phyloP scores from a whole-genome alignment of 2,113 vertebrate genomes.

The Ammodytes dubius region DNA sequence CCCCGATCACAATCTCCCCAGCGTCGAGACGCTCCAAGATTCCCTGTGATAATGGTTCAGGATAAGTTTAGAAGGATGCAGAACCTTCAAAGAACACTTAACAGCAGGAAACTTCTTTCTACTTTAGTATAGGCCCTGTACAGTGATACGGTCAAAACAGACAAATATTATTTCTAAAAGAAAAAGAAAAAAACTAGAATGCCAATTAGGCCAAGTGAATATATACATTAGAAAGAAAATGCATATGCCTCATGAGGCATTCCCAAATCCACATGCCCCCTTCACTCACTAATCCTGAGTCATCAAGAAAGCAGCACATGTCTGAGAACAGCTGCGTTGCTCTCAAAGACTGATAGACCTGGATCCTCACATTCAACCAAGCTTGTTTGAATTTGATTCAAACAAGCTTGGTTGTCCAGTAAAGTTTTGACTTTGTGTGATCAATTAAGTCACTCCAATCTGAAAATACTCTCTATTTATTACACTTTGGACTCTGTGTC shows the following conservation, averaged over 20 bases:
- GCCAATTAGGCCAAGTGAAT: background rate
- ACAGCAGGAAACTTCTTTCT: background rate
- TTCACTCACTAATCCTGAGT: background rate
- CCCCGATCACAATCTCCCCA: constrained; percentile 95
- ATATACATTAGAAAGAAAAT: background rate
- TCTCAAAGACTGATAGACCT: background rate
- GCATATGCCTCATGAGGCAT: background rate
- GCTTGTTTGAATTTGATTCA: background rate
- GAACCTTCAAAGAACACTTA: background rate
- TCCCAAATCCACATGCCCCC: background rate
- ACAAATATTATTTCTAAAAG: background rate
- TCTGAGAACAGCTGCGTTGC: constrained; percentile 31
- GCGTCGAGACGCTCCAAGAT: constrained; percentile 90
- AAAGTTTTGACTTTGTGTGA: background rate
- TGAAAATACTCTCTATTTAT: background rate
- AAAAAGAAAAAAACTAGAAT: background rate
- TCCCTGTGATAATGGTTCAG: constrained; percentile 51
- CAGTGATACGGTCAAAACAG: background rate
- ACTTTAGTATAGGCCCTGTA: background rate
- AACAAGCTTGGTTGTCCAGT: background rate
- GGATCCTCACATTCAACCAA: background rate
- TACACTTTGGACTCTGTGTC: background rate
- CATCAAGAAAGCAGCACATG: constrained; percentile 16
- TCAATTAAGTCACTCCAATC: background rate
- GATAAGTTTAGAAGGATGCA: background rate